phyloP scores from a whole-genome alignment of 2,113 vertebrate species.

The Promerops cafer region DNA sequence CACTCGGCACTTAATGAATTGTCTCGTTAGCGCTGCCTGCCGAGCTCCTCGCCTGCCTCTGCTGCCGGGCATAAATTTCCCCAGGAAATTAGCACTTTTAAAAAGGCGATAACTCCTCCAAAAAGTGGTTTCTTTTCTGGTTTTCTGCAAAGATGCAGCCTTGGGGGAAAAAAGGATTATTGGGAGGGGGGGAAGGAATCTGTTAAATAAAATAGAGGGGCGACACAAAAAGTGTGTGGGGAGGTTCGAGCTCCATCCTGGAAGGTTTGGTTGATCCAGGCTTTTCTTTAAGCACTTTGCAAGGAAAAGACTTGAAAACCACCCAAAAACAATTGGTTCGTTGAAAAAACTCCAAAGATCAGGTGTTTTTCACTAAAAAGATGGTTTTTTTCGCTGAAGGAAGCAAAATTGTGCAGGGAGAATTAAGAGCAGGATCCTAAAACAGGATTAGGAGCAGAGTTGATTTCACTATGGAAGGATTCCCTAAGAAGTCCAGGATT shows the following conservation, averaged over 20 bases:
- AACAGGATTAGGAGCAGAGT: not conserved
- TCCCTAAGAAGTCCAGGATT: not conserved
- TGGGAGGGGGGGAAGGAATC: rapidly evolving
- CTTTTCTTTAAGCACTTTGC: not conserved
- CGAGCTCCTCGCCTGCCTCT: slow-evolving; percentile 37
- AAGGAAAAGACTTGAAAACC: not conserved
- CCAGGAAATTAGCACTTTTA: slow-evolving; percentile 58
- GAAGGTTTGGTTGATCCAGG: not conserved
- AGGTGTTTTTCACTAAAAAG: not conserved
- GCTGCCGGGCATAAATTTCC: slow-evolving; percentile 58
- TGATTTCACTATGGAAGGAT: not conserved
- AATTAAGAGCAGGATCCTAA: not conserved
- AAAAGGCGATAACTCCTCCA: slow-evolving; percentile 39
- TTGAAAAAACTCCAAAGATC: not conserved
- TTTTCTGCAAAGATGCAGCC: slow-evolving; percentile 1
- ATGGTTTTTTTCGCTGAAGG: not conserved
- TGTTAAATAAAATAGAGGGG: not conserved
- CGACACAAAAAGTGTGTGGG: not conserved
- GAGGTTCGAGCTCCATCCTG: not conserved
- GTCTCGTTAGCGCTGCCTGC: slow-evolving; percentile 71
- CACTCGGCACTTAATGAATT: slow-evolving; percentile 73
- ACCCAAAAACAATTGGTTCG: not conserved
- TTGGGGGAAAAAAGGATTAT: not conserved
- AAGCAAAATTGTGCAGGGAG: not conserved
- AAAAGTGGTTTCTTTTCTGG: slow-evolving; percentile 42